Base-by-base conservation (phyloP, 2,113 vertebrate genomes). In the Seriola aureovittata region DNA sequence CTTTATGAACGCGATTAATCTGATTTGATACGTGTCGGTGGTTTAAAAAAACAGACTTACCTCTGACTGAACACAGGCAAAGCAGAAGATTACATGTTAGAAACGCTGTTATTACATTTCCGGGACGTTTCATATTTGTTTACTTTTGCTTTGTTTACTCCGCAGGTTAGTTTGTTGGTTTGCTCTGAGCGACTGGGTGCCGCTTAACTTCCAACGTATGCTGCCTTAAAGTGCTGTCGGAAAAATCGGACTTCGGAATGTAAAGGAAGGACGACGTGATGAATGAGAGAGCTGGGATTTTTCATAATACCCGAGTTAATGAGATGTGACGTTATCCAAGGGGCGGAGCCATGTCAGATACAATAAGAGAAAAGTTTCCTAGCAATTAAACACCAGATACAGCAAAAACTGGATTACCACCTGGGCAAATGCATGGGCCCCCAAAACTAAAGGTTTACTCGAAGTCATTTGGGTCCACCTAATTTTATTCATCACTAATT, bases 121-220 rank as follows among this genome's bases (percentile, higher is more conserved):
- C 81, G 10, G 50, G 14, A 32, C 44, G 77, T 80, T 67, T 90
- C 93, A 94, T 94, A 14, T 78, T 90, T 85, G 68, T 82, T 81
- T 62, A 25, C 40, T 7, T 17, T 64, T 0, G 11, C 19, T 73
- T 71, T 40, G 46, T 71, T 73, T 55, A 40, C 40, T 75, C 64
- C 4, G 16, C n/a, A 13, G 21, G 16, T 10, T 32, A 8, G 36
- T 72, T 69, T 38, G 54, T 4, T 36, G 68, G 63, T 78, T 69
- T 55, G 66, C 40, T 32, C 42, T 6, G 48, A 42, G 50, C 38
- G 36, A 48, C 60, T 59, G 48, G 16, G 11, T 50, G 7, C 75
- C 6, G 40, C n/a, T 59, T 12, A 57, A 64, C 3, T 5, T 34
- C 64, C 10, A 4, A 63, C 58, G 0, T 12, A 8, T 66, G 86